Evolutionary conservation across 2,888 invertebrate genomes (phyloP).

Genomic region (Phyllotreta cruciferae): DNA sequence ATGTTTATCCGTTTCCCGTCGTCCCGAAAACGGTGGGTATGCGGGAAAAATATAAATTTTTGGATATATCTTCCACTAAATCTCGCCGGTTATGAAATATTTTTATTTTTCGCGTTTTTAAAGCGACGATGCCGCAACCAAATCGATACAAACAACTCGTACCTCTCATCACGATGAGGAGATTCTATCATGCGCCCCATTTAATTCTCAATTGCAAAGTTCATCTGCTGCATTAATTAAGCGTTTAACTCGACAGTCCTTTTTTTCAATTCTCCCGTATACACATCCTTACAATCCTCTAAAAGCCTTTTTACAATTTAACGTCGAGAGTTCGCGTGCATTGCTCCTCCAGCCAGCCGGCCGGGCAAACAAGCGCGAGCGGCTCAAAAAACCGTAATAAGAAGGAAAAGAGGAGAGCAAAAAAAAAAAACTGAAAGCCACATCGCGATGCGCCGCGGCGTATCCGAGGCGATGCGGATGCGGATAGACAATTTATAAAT

Average conservation of each 20-base stretch:
- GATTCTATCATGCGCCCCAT: no score
- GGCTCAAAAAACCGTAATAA: no score
- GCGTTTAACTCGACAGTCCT: no score
- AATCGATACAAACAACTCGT: not conserved
- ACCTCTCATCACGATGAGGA: no score
- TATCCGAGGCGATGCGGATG: slow-evolving; percentile 4
- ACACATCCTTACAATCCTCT: no score
- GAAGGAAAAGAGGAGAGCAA: not conserved
- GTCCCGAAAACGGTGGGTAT: slow-evolving; percentile 14
- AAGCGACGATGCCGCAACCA: slow-evolving; percentile 4
- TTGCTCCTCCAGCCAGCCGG: no score
- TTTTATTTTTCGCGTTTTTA: slow-evolving; percentile 1
- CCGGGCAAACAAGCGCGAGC: no score
- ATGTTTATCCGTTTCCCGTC: slow-evolving; percentile 22
- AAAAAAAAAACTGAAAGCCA: slow-evolving; percentile 8
- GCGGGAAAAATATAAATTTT: slow-evolving; percentile 24
- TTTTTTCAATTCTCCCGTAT: no score
- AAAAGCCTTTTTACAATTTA: no score
- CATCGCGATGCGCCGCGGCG: not conserved
- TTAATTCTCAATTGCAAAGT: no score
- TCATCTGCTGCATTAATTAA: no score
- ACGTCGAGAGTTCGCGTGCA: no score
- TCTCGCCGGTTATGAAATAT: slow-evolving; percentile 12
- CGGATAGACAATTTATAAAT: slow-evolving; percentile 27
- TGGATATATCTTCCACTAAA: slow-evolving; percentile 11